Evolutionary conservation across 2,113 vertebrate genomes (phyloP), one percentile per base, ranked within the genome.

Genomic region (Motacilla tschutschensis): DNA sequence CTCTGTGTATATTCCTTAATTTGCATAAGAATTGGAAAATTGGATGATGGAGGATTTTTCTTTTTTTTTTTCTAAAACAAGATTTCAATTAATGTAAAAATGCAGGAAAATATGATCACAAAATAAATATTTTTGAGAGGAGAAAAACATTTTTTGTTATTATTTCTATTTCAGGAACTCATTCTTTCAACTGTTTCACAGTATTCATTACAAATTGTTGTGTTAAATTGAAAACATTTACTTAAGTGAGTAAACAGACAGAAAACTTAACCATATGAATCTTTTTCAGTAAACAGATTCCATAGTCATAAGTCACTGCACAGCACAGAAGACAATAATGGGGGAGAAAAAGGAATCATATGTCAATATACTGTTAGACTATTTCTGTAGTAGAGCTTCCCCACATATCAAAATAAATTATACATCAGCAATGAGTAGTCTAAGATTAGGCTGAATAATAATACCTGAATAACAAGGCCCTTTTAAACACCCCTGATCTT

Each of bases 151-250:
- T 95, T 96, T 94, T 94, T 95, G 88, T 94, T 95, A 90, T 59
- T 29, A 88, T 83, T 94, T 94, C 91, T 92, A 85, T 94, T 97
- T 96, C 93, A 95, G 94, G 65, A 92, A 88, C 62, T 94, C 78
- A 85, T 94, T 94, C 95, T 96, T 96, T 97, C 92, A 95, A 93
- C 83, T 92, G 85, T 92, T 97, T 97, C 95, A 96, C 90, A 95
- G 89, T 93, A 93, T 88, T 96, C 90, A 87, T 96, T 96, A 93
- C 82, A 96, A 96, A 97, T 95, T 95, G 83, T 92, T 96, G 81
- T 94, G 93, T 94, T 95, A 97, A 96, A 97, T 95, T 94, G 89
- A 95, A 97, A 97, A 96, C 95, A 96, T 93, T 96, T 95, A 95
- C 95, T 96, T 96, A 95, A 96, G 87, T 47, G 76, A 96, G 86